Evolutionary conservation across 92 coral and sea anemone species (phyloP), one percentile per base, ranked within the genome.

Genomic region (Paramuricea clavata): DNA sequence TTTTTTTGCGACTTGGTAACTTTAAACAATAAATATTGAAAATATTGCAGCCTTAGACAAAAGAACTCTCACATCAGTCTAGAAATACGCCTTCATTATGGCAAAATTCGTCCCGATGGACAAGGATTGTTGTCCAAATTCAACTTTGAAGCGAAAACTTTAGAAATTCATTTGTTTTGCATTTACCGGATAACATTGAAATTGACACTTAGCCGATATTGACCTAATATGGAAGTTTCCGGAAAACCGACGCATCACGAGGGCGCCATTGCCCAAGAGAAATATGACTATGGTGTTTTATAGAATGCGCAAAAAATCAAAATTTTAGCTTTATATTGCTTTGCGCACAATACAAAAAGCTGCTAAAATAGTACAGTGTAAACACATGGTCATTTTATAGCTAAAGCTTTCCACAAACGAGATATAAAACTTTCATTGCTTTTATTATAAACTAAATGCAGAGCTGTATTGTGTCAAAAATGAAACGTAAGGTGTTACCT

Each of bases 61-160:
- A 36, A 59, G 73, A 73, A 57, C 57, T 79, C 9, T 22, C 17
- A 79, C 50, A 79, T 10, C n/a, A 22, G 31, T 27, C 22, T 26
- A 79, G 21, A 79, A 79, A 33, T 41, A 30, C 7, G 23, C 43
- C 71, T 59, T 79, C 27, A 15, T 79, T 39, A 44, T 49, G 83
- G 83, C 79, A 43, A 90, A 61, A 89, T 88, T 83, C 92, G 81
- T 60, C 81, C 87, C 34, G 96, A 93, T 93, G 89, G 85, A 77
- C 76, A 49, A 64, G 87, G 96, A 93, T 93, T 93, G 82, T 88
- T 79, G 75, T 84, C 52, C 30, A 44, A 27, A 50, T 59, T 81
- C 80, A 39, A 78, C 85, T 83, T 80, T 83, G 34, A 59, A 67
- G 11, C 84, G 30, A 79, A 79, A 56, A 74, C 59, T 49, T 57